These are phyloP conservation scores for Oxyruncus cristatus DNA, from an alignment of 2,113 vertebrate genomes.

Conservation along the genomic window DNA sequence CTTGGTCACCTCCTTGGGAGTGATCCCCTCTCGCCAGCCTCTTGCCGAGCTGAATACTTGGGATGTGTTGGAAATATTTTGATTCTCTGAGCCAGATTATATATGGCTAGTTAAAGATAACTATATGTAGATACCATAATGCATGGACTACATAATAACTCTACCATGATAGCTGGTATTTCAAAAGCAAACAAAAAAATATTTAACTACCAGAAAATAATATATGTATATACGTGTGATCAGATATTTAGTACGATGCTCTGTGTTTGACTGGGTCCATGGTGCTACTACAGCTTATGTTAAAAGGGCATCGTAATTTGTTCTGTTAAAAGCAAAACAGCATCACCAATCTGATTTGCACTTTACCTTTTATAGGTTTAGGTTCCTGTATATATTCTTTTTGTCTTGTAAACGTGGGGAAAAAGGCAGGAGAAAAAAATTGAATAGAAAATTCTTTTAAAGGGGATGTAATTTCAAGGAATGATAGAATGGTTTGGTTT, in stretches of 20 bases:
- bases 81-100: neutral
- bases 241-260: neutral
- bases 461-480: neutral
- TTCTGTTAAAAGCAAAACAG: neutral
- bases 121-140: neutral
- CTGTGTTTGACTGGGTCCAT: neutral
- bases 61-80: neutral
- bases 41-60: neutral
- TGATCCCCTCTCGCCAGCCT: neutral
- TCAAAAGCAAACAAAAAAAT: neutral
- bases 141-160: neutral
- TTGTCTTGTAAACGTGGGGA: fast-evolving
- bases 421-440: neutral
- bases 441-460: neutral
- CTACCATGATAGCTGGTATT: neutral
- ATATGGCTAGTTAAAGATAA: neutral
- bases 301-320: neutral
- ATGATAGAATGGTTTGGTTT: neutral
- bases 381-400: neutral
- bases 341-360: neutral
- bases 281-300: neutral
- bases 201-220: neutral
- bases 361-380: neutral
- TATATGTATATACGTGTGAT: neutral
- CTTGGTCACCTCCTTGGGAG: neutral